Base-by-base conservation (phyloP, 1,140 invertebrate genomes). In the Drosophila lacteicornis region DNA sequence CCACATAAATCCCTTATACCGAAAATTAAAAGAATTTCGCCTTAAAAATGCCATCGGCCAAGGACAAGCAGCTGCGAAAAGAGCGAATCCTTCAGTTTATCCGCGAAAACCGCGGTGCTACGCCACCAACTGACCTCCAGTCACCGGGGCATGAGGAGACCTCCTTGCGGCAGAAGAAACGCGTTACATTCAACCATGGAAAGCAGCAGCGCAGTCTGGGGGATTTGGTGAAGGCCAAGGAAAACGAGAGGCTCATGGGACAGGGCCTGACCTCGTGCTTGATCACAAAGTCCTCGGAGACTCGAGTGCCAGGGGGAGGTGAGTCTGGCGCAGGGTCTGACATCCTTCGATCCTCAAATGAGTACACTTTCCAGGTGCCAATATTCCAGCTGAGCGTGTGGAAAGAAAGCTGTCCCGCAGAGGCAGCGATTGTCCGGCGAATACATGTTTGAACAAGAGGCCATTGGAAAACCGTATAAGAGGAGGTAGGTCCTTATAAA, bases 191-290 rank as follows among this genome's bases (percentile, higher is more conserved):
- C n/a, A 69, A 42, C n/a, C 69, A 77, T n/a, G 12, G 56, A 7
- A 40, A 63, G 36, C 49, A 47, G 46, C 63, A 38, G 42, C 56
- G 50, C 12, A 63, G 40, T 12, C 7, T 22, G 22, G 62, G 19
- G 6, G 40, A 55, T 1, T 27, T 9, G 1, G 2, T 49, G 12
- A 53, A 25, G 13, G 45, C 45, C 11, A 87, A 73, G 38, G 79
- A 82, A 12, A 43, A 33, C 0, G 62, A 82, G n/a, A 43, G 42
- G 15, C 49, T 74, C 51, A 58, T 81, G 27, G 74, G 74, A n/a
- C 30, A 43, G 13, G 82, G 82, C 1, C 55, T 87, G 7, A 82
- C 83, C 3, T 82, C 84, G 1, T 87, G 84, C 17, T n/a, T 87
- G 15, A 83, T 88, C 11, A 88, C 84, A 0, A 80, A 60, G 22